phyloP scores from a whole-genome alignment of 2,797 vertebrate species.

The Sternarchorhynchus goeldii region DNA sequence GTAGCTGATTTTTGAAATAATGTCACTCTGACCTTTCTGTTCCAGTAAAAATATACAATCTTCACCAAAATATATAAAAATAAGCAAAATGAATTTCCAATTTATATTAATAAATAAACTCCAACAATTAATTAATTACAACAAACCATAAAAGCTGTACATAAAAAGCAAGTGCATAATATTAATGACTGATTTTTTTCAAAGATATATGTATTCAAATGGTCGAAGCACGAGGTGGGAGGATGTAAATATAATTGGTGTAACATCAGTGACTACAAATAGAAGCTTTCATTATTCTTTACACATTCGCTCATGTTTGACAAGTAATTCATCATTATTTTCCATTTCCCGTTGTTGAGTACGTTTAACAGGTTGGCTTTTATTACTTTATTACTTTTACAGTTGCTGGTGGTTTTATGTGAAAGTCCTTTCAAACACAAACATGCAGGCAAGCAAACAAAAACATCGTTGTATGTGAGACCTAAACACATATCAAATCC shows the following conservation, averaged over 20 bases:
- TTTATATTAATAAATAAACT: conserved; percentile 16
- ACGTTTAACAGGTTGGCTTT: conserved; percentile 20
- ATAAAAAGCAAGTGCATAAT: conserved; percentile 38
- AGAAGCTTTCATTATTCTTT: conserved; percentile 45
- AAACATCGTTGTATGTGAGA: neutral
- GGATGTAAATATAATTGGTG: neutral
- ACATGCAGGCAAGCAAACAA: conserved; percentile 25
- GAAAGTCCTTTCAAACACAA: conserved; percentile 13
- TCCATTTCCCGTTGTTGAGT: conserved; percentile 40
- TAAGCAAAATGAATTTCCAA: conserved; percentile 36
- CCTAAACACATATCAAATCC: conserved; percentile 33
- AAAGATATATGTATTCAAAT: neutral
- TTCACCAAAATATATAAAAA: conserved; percentile 36
- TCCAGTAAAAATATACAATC: conserved; percentile 41
- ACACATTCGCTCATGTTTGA: conserved; percentile 26
- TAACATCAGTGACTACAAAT: neutral
- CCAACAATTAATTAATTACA: conserved; percentile 21
- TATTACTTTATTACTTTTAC: conserved; percentile 39
- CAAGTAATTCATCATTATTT: neutral
- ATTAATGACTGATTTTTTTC: neutral
- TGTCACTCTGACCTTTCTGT: conserved; percentile 17
- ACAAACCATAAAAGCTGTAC: conserved; percentile 27
- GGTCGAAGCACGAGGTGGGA: neutral
- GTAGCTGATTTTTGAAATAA: conserved; percentile 33
- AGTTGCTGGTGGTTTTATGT: conserved; percentile 53